Evolutionary conservation across 2,797 vertebrate genomes (phyloP), one percentile per base, ranked within the genome.

Genomic region (Natrix natrix): DNA sequence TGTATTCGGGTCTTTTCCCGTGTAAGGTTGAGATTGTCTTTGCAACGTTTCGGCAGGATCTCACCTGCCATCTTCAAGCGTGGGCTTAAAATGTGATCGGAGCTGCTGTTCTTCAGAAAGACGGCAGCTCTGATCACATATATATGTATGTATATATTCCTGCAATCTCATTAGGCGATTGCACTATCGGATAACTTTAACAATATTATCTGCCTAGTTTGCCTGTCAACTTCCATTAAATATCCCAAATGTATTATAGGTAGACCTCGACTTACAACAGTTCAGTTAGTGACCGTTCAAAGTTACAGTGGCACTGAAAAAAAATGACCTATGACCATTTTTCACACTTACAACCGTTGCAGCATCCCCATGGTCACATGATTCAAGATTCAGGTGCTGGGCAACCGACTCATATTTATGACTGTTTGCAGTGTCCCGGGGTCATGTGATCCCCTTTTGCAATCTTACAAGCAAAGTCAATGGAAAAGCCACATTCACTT

Each of bases 161-260:
- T n/a, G n/a, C n/a, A n/a, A n/a, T n/a, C n/a, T n/a, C n/a, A n/a
- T n/a, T n/a, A n/a, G n/a, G n/a, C n/a, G n/a, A n/a, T n/a, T n/a
- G n/a, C n/a, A n/a, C n/a, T n/a, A n/a, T n/a, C n/a, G 26, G 24
- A 63, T 28, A 28, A 11, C 11, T 28, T 63, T 63, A 63, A 28
- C 26, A 63, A 28, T 63, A 63, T 28, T 63, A 28, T 28, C 61
- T 63, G 11, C 16, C 61, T 63, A 28, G 11, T 28, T 63, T 28
- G 61, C 94, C 93, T 87, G 88, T 55, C n/a, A 59, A 91, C 87
- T 91, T 10, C 86, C 86, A 17, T 60, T 93, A 4, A 88, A 91
- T 91, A 60, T 48, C 66, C 69, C 90, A 91, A 93, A 93, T 93
- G 93, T 55, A 12, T 94, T 63, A 90, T 14, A 74, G 66, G n/a